These are phyloP conservation scores for Callyntrura guangdongensis DNA, from an alignment of 2,888 invertebrate species.

Conservation along the genomic window DNA sequence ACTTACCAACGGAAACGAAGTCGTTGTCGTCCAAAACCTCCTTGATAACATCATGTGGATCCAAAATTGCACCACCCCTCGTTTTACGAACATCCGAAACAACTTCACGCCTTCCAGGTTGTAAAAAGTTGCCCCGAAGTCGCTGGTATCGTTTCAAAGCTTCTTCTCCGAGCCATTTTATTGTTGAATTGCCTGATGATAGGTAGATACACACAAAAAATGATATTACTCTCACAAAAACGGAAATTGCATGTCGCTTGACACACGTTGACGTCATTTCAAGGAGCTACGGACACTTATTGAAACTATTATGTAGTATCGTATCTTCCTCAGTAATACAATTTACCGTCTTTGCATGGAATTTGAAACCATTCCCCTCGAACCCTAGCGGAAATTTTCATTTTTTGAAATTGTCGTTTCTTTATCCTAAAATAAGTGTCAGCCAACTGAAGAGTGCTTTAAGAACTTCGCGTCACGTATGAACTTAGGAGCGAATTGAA, in stretches of 20 bases:
- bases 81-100: conserved; percentile 88
- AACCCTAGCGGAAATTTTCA: conserved; percentile 88
- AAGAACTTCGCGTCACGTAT: not conserved
- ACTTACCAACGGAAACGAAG: conserved; percentile 88
- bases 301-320: not conserved
- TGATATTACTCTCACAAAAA: too few species aligned
- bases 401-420: conserved; percentile 82
- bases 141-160: conserved; percentile 87
- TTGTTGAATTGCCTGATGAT: conserved; percentile 24
- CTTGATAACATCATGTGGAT: conserved; percentile 87
- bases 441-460: not conserved
- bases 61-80: conserved; percentile 88
- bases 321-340: not conserved
- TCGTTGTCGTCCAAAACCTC: conserved; percentile 89
- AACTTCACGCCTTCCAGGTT: conserved; percentile 84
- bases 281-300: not conserved
- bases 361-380: conserved; percentile 88
- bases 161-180: conserved; percentile 88
- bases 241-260: too few species aligned
- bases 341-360: conserved; percentile 87
- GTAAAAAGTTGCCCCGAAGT: conserved; percentile 82
- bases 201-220: not conserved
- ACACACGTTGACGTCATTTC: too few species aligned
- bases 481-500: not conserved
- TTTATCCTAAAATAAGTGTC: not conserved